Base-by-base conservation (phyloP, 2,113 vertebrate species). In the Nipponia nippon region DNA sequence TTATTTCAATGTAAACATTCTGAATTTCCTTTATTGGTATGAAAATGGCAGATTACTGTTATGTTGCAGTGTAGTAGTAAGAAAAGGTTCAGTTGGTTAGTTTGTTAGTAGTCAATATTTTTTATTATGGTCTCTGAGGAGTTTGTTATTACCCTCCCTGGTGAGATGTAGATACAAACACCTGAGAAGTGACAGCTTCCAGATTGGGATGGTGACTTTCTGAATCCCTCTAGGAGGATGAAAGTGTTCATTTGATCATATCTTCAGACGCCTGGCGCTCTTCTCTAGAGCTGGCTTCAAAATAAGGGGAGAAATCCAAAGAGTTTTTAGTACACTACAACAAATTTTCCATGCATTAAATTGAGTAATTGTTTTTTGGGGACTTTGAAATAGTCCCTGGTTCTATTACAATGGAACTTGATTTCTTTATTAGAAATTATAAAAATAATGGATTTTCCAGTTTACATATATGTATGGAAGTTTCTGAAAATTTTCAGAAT, bases 231-330 rank as follows among this genome's bases (percentile, higher is more conserved):
- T 42, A 55, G 59, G n/a, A 91, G 32, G 38, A 73, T 1, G 10
- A 46, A 82, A 87, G 7, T 40, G 21, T 78, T 89, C 47, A 63
- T 85, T 96, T 94, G 69, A 76, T 91, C 49, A 11, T 42, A 2
- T 52, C 83, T 91, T 89, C 65, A 87, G 69, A 91, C 44, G 91
- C 49, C 80, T 97, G 87, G 49, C 73, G 95, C 46, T 89, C 47
- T 94, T 69, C 25, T 94, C 40, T 79, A 50, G 26, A 38, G 9
- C 36, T 93, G 86, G 65, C 80, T 92, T 90, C 70, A 87, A 72
- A 91, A 61, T 75, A 44, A 75, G 25, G 36, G 19, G 52, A 90
- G 56, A 89, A 89, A 79, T 84, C 66, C 47, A 58, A 73, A 59
- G 52, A 49, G 2, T 10, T 87, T 80, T 91, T 56, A 75, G 44